Conservation (phyloP, 2,888 invertebrate genomes). For the Zelleria hepariella region DNA sequence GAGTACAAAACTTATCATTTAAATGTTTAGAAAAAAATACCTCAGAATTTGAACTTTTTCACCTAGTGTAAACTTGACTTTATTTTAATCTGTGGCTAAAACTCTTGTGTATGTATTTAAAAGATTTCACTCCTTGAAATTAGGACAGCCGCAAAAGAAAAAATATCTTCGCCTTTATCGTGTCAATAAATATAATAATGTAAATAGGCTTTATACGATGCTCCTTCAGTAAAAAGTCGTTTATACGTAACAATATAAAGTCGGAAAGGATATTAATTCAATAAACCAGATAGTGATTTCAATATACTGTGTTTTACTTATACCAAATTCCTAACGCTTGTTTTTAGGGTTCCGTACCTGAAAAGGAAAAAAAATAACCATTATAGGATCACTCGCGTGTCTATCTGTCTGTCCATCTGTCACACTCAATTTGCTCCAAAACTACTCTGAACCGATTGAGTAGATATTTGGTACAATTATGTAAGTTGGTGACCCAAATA, state of each 20-base stretch:
- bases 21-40: not conserved
- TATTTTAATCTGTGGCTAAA: not conserved
- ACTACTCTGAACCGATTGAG: too few species aligned
- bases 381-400: too few species aligned
- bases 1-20: not conserved
- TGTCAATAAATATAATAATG: not conserved
- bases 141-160: not conserved
- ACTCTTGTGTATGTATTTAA: not conserved
- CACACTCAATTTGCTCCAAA: too few species aligned
- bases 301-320: not conserved
- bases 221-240: not conserved
- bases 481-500: too few species aligned
- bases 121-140: not conserved
- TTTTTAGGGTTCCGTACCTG: not conserved
- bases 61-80: not conserved
- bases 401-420: too few species aligned
- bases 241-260: not conserved
- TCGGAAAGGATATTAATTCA: not conserved
- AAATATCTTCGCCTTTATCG: not conserved
- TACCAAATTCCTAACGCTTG: slow-evolving; percentile 6
- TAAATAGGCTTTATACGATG: not conserved
- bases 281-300: not conserved
- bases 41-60: too few species aligned
- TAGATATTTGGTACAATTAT: too few species aligned
- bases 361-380: not conserved